Conservation (phyloP, 2,888 invertebrate genomes). For the Lysandra bellargus region DNA sequence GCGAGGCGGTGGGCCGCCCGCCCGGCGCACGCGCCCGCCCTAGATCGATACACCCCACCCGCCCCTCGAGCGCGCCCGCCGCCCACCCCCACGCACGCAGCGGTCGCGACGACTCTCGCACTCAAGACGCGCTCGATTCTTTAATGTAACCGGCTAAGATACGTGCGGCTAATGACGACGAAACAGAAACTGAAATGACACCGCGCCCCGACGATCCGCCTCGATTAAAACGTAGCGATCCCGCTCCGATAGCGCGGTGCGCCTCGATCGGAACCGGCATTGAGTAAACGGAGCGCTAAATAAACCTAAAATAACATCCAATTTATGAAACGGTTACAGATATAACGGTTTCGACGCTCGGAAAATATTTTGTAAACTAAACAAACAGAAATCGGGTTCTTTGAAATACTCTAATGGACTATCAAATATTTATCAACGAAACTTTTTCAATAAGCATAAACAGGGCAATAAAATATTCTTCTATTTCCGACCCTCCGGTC, state of each 20-base stretch:
- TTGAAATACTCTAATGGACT: slow-evolving; percentile 25
- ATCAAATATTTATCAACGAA: slow-evolving; percentile 28
- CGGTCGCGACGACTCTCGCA: slow-evolving; percentile 48
- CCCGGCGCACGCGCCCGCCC: slow-evolving; percentile 71
- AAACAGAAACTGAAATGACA: slow-evolving; percentile 32
- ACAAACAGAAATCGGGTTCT: slow-evolving; percentile 19
- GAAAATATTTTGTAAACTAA: slow-evolving; percentile 10
- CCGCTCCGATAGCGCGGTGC: background rate
- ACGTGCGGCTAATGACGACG: slow-evolving; percentile 32
- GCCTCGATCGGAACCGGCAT: background rate
- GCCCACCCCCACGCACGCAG: slow-evolving; percentile 52
- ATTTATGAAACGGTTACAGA: background rate
- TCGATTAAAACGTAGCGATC: slow-evolving; percentile 21
- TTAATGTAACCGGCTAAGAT: slow-evolving; percentile 54
- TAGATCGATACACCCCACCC: slow-evolving; percentile 78
- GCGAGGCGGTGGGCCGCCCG: slow-evolving; percentile 56
- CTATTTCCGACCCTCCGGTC: background rate
- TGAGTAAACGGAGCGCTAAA: background rate
- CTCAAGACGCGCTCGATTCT: slow-evolving; percentile 52
- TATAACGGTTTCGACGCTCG: background rate
- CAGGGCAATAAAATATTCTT: slow-evolving; percentile 25
- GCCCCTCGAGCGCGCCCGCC: slow-evolving; percentile 59
- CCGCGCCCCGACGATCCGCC: background rate
- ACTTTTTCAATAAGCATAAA: slow-evolving; percentile 30
- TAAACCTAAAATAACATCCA: background rate